Conservation (phyloP, 2,888 invertebrate species). For the Eurytoma californica region DNA sequence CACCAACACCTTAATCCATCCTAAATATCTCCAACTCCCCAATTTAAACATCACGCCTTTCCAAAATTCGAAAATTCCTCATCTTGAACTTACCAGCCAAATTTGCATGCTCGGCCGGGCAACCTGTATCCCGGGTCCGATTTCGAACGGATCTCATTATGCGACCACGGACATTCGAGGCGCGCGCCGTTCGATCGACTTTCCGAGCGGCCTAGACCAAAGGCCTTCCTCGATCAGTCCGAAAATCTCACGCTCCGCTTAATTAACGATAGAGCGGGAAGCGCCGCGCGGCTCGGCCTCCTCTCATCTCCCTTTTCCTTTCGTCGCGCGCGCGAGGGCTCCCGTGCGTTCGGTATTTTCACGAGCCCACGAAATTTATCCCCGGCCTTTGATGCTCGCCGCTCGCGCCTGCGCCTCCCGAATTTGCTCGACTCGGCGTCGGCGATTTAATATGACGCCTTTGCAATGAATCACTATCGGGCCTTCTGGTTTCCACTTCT, state of each 20-base stretch:
- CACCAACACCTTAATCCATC: neutral
- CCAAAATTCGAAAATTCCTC: neutral
- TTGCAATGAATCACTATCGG: conserved; percentile 42
- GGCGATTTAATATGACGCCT: conserved; percentile 49
- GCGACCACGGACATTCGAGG: too few relatives aligned
- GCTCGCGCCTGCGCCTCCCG: conserved; percentile 32
- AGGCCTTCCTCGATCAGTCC: conserved; percentile 55
- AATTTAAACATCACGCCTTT: neutral
- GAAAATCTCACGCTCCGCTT: conserved; percentile 73
- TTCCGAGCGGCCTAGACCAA: conserved; percentile 55
- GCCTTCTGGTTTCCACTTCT: neutral
- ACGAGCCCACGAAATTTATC: neutral
- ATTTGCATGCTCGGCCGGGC: conserved; percentile 33
- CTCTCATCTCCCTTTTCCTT: conserved; percentile 60
- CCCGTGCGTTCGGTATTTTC: neutral
- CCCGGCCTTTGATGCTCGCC: conserved; percentile 38
- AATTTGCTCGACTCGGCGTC: conserved; percentile 12
- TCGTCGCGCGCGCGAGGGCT: conserved; percentile 8
- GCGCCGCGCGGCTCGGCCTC: conserved; percentile 55
- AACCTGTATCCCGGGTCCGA: conserved; percentile 16
- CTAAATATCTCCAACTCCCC: neutral
- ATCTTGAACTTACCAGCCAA: neutral
- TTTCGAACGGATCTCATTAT: conserved; percentile 29
- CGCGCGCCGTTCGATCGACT: conserved; percentile 61
- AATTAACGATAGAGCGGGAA: conserved; percentile 69